Evolutionary conservation across 2,888 invertebrate species (phyloP).

Genomic region (Lepidochrysops patricia): DNA sequence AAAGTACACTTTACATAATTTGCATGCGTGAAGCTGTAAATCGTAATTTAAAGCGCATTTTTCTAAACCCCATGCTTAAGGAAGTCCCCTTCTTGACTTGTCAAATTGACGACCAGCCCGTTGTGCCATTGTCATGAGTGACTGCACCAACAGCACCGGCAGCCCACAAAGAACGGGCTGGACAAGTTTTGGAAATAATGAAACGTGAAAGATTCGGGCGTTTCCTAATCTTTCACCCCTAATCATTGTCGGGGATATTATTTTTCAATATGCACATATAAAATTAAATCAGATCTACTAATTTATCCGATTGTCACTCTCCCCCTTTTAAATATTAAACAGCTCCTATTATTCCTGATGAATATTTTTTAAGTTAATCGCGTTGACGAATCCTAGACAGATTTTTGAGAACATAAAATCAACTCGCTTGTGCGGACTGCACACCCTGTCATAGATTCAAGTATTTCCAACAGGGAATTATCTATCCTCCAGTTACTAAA

Average conservation of each 20-base stretch:
- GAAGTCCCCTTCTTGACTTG: constrained; percentile 45
- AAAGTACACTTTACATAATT: constrained; percentile 1
- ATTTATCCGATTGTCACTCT: constrained; percentile 37
- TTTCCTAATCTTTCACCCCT: constrained; percentile 48
- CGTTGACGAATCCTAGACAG: not conserved
- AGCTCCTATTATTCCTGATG: constrained; percentile 2
- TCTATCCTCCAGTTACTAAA: not conserved
- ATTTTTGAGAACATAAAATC: not conserved
- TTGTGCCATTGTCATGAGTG: constrained; percentile 50
- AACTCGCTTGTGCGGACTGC: not conserved
- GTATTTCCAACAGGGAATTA: too few relatives aligned
- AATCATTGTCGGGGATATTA: constrained; percentile 30
- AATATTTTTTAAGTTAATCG: not conserved
- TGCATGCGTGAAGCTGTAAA: constrained; percentile 3
- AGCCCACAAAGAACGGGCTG: constrained; percentile 50
- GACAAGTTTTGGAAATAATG: constrained; percentile 59
- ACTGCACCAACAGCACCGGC: constrained; percentile 57
- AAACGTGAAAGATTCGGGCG: constrained; percentile 44
- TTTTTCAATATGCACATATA: constrained; percentile 34
- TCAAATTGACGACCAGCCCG: constrained; percentile 51
- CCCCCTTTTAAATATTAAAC: constrained; percentile 15
- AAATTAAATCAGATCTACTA: constrained; percentile 41
- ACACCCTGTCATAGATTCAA: too few relatives aligned
- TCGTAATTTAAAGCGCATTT: constrained; percentile 19
- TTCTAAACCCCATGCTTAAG: constrained; percentile 36